Percentiles rank a stretch among this genome's conserved stretches.
Conservation (phyloP, 2,113 vertebrate genomes). For the Carassius carassius region DNA sequence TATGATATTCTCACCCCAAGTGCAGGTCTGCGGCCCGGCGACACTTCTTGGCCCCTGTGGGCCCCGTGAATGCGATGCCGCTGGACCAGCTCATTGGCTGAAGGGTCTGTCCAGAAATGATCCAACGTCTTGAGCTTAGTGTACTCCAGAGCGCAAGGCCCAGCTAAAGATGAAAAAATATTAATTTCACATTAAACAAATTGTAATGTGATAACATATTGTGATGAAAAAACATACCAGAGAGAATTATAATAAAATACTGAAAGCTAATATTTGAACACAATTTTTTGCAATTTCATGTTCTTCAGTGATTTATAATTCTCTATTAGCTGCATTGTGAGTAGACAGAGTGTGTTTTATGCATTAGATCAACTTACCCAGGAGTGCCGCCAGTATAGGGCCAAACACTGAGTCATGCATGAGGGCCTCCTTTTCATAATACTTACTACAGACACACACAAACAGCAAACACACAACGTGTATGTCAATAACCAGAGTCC, state of each 20-base stretch:
- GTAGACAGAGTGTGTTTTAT: not conserved
- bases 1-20: constrained; percentile 82
- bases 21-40: constrained; percentile 86
- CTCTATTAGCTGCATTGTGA: not conserved
- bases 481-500: constrained; percentile 2
- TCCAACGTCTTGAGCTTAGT: constrained; percentile 96
- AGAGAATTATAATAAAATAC: constrained; percentile 5
- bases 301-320: not conserved
- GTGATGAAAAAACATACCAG: not conserved
- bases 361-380: constrained; percentile 81
- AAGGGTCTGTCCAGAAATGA: constrained; percentile 97
- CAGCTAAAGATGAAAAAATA: constrained; percentile 74
- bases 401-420: constrained; percentile 94
- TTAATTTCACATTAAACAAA: not conserved
- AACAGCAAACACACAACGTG: constrained; percentile 14
- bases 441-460: constrained; percentile 83
- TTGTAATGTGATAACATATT: not conserved
- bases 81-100: constrained; percentile 94
- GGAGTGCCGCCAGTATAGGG: constrained; percentile 89
- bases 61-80: constrained; percentile 91
- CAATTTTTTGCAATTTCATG: not conserved
- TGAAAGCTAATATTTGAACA: not conserved
- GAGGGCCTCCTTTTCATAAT: constrained; percentile 93
- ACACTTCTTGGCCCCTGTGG: constrained; percentile 84
- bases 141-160: constrained; percentile 95